Percentiles rank a stretch among this genome's conserved stretches.
phyloP scores from a whole-genome alignment of 2,797 vertebrate species.

The Mormyrus hasselquistii region DNA sequence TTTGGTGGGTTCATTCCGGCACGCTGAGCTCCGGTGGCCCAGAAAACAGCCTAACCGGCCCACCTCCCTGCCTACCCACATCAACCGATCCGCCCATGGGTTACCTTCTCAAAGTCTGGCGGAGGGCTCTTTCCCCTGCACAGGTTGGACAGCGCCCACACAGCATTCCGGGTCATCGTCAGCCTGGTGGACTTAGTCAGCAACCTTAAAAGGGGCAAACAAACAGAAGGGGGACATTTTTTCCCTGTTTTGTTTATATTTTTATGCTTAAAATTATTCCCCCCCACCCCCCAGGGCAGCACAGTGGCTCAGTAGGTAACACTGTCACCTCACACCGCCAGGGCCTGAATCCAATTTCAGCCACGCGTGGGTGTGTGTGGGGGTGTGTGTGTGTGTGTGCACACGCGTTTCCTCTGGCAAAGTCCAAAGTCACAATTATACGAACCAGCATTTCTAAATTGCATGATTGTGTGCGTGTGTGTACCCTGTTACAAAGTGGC shows the following conservation, averaged over 20 bases:
- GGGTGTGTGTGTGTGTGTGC: not conserved
- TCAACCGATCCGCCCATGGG: not conserved
- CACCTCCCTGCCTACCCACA: not conserved
- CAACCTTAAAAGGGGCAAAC: slow-evolving; percentile 63
- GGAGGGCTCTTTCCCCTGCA: slow-evolving; percentile 97
- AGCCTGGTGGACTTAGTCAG: slow-evolving; percentile 90
- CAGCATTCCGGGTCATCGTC: slow-evolving; percentile 96
- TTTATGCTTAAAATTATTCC: not conserved
- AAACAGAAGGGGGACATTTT: not conserved
- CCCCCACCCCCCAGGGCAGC: not conserved
- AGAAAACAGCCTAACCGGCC: not conserved
- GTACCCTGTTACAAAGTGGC: not conserved
- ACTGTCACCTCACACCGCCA: not conserved
- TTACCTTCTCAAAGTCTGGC: slow-evolving; percentile 92
- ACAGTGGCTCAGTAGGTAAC: not conserved
- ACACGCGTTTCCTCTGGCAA: not conserved
- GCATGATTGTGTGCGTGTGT: not conserved
- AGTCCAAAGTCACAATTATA: not conserved
- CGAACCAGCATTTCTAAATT: not conserved
- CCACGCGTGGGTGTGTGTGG: not conserved
- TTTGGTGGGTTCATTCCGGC: not conserved
- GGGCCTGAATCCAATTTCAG: not conserved
- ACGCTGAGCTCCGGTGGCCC: not conserved
- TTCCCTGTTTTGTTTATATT: not conserved
- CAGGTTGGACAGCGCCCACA: slow-evolving; percentile 96